Percentiles rank a stretch among this genome's conserved stretches.
phyloP scores from a whole-genome alignment of 2,888 invertebrate genomes.

The Apotomis capreana region DNA sequence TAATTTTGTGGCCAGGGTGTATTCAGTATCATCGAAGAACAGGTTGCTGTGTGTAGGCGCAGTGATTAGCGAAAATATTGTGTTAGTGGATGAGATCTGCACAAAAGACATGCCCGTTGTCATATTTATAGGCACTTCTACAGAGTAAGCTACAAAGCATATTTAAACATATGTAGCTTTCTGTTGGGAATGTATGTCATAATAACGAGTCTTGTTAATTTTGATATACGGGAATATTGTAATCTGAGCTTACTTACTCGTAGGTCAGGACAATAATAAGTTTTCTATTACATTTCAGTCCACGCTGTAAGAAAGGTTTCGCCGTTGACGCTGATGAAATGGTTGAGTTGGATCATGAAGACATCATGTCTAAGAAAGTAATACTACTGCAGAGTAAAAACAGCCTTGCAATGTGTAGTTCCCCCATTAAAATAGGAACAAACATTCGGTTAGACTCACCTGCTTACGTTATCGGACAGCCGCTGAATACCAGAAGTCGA shows the following conservation, averaged over 20 bases:
- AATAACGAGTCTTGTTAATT: too few species aligned
- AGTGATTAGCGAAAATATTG: conserved; percentile 60
- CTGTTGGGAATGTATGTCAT: too few species aligned
- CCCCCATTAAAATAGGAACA: conserved; percentile 55
- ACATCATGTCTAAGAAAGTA: conserved; percentile 60
- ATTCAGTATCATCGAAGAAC: conserved; percentile 58
- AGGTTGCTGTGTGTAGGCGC: conserved; percentile 72
- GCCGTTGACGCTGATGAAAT: conserved; percentile 59
- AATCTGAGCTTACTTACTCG: too few species aligned
- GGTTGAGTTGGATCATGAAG: conserved; percentile 60
- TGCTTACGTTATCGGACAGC: conserved; percentile 65
- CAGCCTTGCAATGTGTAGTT: conserved; percentile 61
- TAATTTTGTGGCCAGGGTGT: conserved; percentile 66
- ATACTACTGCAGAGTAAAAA: conserved; percentile 64
- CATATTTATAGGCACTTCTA: conserved; percentile 60
- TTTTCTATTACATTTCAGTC: conserved; percentile 55
- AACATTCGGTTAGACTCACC: conserved; percentile 49
- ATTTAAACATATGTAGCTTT: too few species aligned
- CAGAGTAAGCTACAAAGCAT: conserved; percentile 56
- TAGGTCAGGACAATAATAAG: not conserved
- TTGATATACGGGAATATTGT: too few species aligned
- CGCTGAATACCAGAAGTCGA: conserved; percentile 53
- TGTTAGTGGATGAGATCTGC: conserved; percentile 67
- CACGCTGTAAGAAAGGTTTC: conserved; percentile 71
- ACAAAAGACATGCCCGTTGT: conserved; percentile 65